phyloP scores from a whole-genome alignment of 2,888 invertebrate genomes.

The Capitulum mitella region DNA sequence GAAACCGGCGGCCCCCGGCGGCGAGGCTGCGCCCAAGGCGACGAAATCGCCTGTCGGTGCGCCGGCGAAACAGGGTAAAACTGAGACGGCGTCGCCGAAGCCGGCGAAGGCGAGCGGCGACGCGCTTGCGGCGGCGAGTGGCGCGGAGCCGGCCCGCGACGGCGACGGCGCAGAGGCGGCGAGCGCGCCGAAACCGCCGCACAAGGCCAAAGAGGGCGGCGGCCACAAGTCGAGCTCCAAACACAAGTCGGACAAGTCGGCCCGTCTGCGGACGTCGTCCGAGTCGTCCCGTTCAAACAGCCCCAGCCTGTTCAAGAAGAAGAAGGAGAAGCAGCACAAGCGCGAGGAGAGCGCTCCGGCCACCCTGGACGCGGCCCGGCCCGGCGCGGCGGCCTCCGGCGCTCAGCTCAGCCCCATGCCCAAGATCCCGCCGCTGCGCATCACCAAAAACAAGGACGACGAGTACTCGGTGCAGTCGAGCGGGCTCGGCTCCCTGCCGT shows the following conservation, averaged over 20 bases:
- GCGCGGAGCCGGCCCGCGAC: background rate
- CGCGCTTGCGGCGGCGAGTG: background rate
- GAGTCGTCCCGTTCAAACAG: conserved; percentile 4
- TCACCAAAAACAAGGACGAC: conserved; percentile 23
- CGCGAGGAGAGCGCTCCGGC: background rate
- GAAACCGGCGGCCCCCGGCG: background rate
- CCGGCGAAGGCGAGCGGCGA: background rate
- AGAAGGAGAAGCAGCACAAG: background rate
- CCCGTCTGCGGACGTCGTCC: background rate
- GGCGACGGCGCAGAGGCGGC: background rate
- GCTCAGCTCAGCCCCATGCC: background rate
- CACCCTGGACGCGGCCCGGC: background rate
- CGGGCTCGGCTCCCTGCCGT: background rate
- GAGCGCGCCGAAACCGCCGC: background rate
- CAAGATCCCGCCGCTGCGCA: conserved; percentile 10
- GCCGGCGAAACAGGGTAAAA: background rate
- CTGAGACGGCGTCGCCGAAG: background rate
- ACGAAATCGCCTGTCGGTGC: background rate
- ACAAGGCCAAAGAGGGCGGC: background rate
- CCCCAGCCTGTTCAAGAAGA: background rate
- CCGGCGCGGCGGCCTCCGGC: background rate
- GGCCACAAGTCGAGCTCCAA: background rate
- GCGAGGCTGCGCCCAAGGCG: background rate
- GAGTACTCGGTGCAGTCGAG: conserved; percentile 17
- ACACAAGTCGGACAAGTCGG: background rate